Percentiles rank a stretch among this genome's conserved stretches.
phyloP scores from a whole-genome alignment of 2,888 invertebrate genomes.

The Corythucha ciliata region DNA sequence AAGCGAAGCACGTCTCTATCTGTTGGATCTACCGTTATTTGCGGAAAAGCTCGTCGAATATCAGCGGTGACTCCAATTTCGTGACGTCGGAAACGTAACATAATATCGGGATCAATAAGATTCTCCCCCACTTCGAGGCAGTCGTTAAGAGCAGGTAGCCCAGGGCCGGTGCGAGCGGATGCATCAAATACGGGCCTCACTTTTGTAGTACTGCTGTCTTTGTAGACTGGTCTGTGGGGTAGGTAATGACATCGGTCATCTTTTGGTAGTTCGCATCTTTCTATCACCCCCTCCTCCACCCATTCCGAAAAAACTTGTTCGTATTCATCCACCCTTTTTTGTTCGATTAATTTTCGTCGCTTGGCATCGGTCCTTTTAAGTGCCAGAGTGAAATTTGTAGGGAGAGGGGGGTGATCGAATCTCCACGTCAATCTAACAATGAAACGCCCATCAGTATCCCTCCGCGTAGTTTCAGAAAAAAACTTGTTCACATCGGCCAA shows the following conservation, averaged over 20 bases:
- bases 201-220: conserved; percentile 25
- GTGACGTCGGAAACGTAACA: conserved; percentile 25
- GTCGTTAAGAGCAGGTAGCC: conserved; percentile 31
- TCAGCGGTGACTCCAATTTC: conserved; percentile 27
- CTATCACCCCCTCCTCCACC: conserved; percentile 35
- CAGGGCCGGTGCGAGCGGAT: conserved; percentile 21
- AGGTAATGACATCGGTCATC: conserved; percentile 19
- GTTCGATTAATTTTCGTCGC: conserved; percentile 22
- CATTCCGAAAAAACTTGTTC: conserved; percentile 37
- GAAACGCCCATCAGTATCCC: conserved; percentile 36
- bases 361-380: conserved; percentile 31
- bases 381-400: conserved; percentile 34
- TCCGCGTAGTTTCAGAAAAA: conserved; percentile 33
- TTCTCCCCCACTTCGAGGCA: conserved; percentile 33
- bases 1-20: conserved; percentile 36
- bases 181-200: conserved; percentile 33
- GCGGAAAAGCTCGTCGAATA: conserved; percentile 38
- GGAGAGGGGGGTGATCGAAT: conserved; percentile 37
- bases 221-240: conserved; percentile 30
- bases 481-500: conserved; percentile 11
- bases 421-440: conserved; percentile 39
- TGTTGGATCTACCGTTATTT: conserved; percentile 33
- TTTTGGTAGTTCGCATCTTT: conserved; percentile 16
- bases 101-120: conserved; percentile 28
- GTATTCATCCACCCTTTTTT: conserved; percentile 30